These are phyloP conservation scores for Choristoneura rosaceana DNA, from an alignment of 2,888 invertebrate genomes.

Conservation along the genomic window DNA sequence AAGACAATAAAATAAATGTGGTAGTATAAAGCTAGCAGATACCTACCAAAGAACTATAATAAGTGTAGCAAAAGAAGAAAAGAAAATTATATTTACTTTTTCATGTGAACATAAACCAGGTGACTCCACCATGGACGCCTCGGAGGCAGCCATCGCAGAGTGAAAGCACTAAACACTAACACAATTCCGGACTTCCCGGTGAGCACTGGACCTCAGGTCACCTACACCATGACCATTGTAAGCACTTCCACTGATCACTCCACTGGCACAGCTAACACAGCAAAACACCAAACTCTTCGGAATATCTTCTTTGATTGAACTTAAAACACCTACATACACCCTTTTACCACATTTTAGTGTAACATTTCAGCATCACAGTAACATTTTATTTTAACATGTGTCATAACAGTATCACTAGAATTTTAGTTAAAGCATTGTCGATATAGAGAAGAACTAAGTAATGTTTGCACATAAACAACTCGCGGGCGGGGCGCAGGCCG, in stretches of 20 bases:
- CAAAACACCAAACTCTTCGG: slow-evolving; percentile 67
- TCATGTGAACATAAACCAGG: slow-evolving; percentile 56
- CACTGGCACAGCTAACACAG: slow-evolving; percentile 68
- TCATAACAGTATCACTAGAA: slow-evolving; percentile 75
- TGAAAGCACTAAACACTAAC: slow-evolving; percentile 66
- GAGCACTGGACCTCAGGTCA: slow-evolving; percentile 35
- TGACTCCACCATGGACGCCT: slow-evolving; percentile 52
- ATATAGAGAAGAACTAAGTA: slow-evolving; percentile 74
- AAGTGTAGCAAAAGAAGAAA: slow-evolving; percentile 66
- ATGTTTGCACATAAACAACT: slow-evolving; percentile 63
- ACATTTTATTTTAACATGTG: slow-evolving; percentile 63
- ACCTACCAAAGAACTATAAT: slow-evolving; percentile 61
- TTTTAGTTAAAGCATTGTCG: slow-evolving; percentile 86
- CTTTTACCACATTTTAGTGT: slow-evolving; percentile 74
- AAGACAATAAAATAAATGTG: slow-evolving; percentile 28
- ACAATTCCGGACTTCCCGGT: slow-evolving; percentile 60
- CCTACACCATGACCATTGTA: slow-evolving; percentile 31
- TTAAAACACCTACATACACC: slow-evolving; percentile 79
- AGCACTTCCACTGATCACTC: slow-evolving; percentile 73
- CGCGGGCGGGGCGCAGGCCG: slow-evolving; percentile 69
- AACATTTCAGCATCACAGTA: slow-evolving; percentile 75
- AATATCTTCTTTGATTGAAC: slow-evolving; percentile 60
- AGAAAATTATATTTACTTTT: slow-evolving; percentile 81
- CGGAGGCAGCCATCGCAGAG: slow-evolving; percentile 45
- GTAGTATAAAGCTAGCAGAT: slow-evolving; percentile 42